phyloP scores from a whole-genome alignment of 2,888 invertebrate genomes.

The Girardia tigrina region DNA sequence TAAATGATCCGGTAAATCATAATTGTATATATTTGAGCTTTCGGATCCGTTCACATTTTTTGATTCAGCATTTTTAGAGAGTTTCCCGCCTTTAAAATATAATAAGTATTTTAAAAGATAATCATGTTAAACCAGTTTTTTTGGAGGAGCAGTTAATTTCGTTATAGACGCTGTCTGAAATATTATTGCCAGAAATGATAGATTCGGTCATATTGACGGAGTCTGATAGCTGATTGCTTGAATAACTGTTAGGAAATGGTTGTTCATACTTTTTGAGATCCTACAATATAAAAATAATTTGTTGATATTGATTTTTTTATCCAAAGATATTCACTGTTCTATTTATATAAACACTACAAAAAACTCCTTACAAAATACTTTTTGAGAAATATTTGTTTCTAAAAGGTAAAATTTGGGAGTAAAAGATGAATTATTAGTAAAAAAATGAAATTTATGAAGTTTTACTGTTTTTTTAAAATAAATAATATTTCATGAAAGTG shows the following conservation, averaged over 20 bases:
- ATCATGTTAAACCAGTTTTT: not conserved
- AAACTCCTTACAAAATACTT: no score
- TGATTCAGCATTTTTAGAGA: not conserved
- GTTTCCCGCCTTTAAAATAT: not conserved
- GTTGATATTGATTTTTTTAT: no score
- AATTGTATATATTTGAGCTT: not conserved
- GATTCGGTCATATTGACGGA: not conserved
- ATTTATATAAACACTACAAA: no score
- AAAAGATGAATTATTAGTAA: no score
- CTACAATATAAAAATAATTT: no score
- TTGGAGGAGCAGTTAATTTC: slow-evolving; percentile 4
- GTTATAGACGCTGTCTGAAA: not conserved
- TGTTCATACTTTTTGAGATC: not conserved
- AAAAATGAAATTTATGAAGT: no score
- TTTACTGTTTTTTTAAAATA: no score
- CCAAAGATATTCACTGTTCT: no score
- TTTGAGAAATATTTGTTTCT: no score
- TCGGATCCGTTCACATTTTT: not conserved
- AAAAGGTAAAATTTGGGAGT: no score
- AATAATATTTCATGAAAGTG: no score
- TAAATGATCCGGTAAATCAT: slow-evolving; percentile 1
- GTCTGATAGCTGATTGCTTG: not conserved
- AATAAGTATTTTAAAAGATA: not conserved
- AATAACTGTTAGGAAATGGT: not conserved
- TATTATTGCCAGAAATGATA: not conserved